phyloP scores from a whole-genome alignment of 2,113 vertebrate genomes.

The Plecturocebus donacophilus region DNA sequence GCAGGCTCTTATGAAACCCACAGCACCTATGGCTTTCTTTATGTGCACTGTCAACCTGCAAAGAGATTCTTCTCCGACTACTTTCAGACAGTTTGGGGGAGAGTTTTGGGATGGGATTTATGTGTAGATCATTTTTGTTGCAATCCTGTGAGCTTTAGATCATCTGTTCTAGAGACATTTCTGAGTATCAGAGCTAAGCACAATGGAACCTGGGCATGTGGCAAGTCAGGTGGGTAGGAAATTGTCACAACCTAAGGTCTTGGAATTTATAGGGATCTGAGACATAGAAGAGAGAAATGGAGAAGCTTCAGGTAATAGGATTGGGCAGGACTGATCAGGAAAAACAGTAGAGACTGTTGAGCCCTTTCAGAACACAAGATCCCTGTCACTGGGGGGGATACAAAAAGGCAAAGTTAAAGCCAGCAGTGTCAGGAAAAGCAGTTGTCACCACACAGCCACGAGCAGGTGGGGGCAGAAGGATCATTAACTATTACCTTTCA shows the following conservation, averaged over 20 bases:
- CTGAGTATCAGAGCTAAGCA: not conserved
- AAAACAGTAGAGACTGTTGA: not conserved
- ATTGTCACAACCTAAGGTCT: not conserved
- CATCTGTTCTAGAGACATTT: not conserved
- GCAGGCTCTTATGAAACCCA: not conserved
- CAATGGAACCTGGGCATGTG: not conserved
- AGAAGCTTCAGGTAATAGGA: not conserved
- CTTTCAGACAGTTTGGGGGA: not conserved
- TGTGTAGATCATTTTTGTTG: not conserved
- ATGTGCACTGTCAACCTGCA: not conserved
- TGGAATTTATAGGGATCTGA: not conserved
- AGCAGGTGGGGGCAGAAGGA: not conserved
- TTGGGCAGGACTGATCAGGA: not conserved
- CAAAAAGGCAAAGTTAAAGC: slow-evolving; percentile 16
- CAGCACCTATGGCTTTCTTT: not conserved
- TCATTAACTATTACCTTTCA: not conserved
- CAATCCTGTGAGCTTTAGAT: not conserved
- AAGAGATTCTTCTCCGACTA: slow-evolving; percentile 4
- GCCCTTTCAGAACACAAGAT: not conserved
- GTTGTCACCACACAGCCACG: not conserved
- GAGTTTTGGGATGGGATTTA: not conserved
- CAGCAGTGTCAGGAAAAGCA: not conserved
- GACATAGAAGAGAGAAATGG: not conserved
- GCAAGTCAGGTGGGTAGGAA: not conserved
- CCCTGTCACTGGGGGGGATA: not conserved